A percentile compares a stretch with the other conserved stretches of the same genome.
Evolutionary conservation across 2,797 vertebrate genomes (phyloP).

Genomic region (Phyllotis vaccarum): DNA sequence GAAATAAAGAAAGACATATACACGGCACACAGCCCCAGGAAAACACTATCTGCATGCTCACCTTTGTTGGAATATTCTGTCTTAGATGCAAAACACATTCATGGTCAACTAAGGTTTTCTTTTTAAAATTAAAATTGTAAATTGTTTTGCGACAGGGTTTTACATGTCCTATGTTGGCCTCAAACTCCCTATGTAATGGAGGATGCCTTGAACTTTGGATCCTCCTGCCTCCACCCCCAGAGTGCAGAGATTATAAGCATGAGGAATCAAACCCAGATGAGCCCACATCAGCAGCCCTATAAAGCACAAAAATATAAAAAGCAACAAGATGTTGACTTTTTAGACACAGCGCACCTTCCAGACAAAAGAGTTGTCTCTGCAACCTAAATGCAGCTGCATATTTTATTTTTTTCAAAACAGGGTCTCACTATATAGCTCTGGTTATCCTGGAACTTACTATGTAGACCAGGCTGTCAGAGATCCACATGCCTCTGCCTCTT

Average conservation of each 20-base stretch:
- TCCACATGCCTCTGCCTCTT: background rate
- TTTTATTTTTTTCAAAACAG: background rate
- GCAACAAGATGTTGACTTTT: background rate
- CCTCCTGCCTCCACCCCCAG: background rate
- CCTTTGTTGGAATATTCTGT: background rate
- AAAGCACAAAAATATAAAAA: background rate
- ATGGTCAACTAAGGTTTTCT: background rate
- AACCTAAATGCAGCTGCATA: background rate
- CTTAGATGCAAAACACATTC: background rate
- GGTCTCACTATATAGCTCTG: background rate
- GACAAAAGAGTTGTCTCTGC: background rate
- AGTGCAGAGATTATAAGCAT: background rate
- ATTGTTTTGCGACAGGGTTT: background rate
- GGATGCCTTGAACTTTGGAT: background rate
- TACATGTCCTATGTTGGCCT: background rate
- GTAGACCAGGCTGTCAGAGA: background rate
- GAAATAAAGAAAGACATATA: background rate
- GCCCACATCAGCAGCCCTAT: background rate
- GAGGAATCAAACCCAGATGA: background rate
- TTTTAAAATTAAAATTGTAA: background rate
- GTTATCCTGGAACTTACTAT: background rate
- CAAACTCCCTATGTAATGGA: background rate
- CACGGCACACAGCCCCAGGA: too few species aligned
- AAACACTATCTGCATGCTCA: background rate
- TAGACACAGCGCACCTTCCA: background rate